phyloP scores from a whole-genome alignment of 2,797 vertebrate species.

The Sciurus vulgaris region DNA sequence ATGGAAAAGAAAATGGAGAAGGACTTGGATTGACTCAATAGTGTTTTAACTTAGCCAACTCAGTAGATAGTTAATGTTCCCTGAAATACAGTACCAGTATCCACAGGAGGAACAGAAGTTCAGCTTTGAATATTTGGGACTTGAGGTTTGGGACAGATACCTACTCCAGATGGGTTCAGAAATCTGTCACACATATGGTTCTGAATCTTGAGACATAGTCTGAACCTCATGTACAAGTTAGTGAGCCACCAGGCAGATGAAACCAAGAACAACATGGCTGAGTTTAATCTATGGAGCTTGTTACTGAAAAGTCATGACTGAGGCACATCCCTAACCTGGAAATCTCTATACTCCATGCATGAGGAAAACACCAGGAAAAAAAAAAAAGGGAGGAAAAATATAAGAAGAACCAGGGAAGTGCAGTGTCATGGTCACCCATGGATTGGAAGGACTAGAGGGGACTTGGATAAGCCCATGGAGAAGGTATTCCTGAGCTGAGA shows the following conservation, averaged over 20 bases:
- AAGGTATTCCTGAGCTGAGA: background rate
- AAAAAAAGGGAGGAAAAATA: background rate
- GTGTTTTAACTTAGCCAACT: background rate
- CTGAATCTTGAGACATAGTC: background rate
- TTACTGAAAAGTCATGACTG: background rate
- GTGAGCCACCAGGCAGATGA: background rate
- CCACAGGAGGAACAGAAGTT: background rate
- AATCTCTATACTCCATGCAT: background rate
- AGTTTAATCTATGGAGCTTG: background rate
- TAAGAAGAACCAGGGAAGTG: background rate
- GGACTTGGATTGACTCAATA: too few relatives aligned
- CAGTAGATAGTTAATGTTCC: background rate
- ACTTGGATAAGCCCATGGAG: background rate
- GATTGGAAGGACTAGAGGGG: background rate
- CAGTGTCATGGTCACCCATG: background rate
- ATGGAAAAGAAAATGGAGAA: background rate
- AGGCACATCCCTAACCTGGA: background rate
- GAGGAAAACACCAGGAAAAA: background rate
- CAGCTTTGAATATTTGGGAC: background rate
- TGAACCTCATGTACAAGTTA: background rate
- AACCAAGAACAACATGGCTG: background rate
- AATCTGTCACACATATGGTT: background rate
- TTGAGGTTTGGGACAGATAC: background rate
- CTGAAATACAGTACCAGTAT: background rate
- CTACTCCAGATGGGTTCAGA: background rate